A percentile compares a stretch with the other conserved stretches of the same genome.
Conservation (phyloP, 2,888 invertebrate species). For the Mesodorylaimus sp. region DNA sequence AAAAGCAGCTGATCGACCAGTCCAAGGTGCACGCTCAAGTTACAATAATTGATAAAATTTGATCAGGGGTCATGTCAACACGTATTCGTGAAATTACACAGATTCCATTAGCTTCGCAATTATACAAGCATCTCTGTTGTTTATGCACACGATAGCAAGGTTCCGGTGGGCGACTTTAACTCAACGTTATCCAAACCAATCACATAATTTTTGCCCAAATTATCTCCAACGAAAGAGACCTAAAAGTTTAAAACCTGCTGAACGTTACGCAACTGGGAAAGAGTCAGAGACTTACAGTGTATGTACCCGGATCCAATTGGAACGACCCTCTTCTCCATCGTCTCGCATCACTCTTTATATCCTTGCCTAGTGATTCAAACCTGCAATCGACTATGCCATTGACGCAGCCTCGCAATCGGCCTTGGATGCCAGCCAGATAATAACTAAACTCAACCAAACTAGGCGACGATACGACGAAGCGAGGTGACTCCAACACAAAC, state of each 20-base stretch:
- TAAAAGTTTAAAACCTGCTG: conserved; percentile 11
- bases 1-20: no score
- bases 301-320: conserved; percentile 15
- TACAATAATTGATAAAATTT: no score
- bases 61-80: no score
- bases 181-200: conserved; percentile 24
- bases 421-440: conserved; percentile 20
- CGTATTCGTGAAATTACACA: no score
- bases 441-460: conserved; percentile 17
- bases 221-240: conserved; percentile 23
- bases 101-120: no score
- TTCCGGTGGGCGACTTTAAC: no score
- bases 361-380: conserved; percentile 16
- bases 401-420: conserved; percentile 20
- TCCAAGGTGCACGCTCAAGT: no score
- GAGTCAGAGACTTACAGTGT: conserved; percentile 19
- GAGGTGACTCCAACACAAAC: conserved; percentile 13
- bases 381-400: conserved; percentile 19
- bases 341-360: conserved; percentile 18
- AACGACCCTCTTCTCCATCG: conserved; percentile 19
- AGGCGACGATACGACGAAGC: conserved; percentile 12
- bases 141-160: no score
- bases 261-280: no score
- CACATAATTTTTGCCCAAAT: conserved; percentile 20
- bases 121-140: no score